phyloP scores from a whole-genome alignment of 2,888 invertebrate species.

The Cosmia trapezina region DNA sequence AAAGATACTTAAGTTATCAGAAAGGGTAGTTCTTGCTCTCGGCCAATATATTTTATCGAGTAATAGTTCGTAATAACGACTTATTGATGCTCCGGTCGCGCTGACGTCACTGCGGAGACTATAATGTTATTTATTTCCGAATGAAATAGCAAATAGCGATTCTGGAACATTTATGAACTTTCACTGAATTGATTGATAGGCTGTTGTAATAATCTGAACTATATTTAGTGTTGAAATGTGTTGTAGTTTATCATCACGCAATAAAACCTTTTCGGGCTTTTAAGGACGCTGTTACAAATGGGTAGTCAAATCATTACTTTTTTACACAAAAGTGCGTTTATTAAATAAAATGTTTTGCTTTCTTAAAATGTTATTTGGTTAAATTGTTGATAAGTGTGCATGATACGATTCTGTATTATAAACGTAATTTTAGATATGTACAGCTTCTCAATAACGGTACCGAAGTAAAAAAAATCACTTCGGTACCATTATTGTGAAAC shows the following conservation, averaged over 20 bases:
- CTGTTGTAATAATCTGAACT: background rate
- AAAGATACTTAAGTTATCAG: conserved; percentile 14
- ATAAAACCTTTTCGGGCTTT: conserved; percentile 20
- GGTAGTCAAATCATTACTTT: too few relatives aligned
- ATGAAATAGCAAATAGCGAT: conserved; percentile 27
- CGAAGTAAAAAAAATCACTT: too few relatives aligned
- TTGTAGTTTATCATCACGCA: conserved; percentile 2
- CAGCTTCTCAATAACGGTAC: too few relatives aligned
- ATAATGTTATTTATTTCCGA: conserved; percentile 32
- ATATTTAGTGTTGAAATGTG: conserved; percentile 14
- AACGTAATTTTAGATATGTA: too few relatives aligned
- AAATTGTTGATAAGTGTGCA: too few relatives aligned
- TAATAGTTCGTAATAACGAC: conserved; percentile 29
- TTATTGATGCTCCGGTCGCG: conserved; percentile 21
- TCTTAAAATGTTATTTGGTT: too few relatives aligned
- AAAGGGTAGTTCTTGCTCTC: conserved; percentile 19
- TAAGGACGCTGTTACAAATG: too few relatives aligned
- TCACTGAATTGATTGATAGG: background rate
- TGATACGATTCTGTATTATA: too few relatives aligned
- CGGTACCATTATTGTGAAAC: too few relatives aligned
- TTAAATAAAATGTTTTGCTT: too few relatives aligned
- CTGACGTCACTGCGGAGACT: conserved; percentile 15
- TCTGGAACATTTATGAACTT: conserved; percentile 6
- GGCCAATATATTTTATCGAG: conserved; percentile 35
- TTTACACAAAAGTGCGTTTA: too few relatives aligned